Evolutionary conservation across 1,140 invertebrate species (phyloP), one percentile per base, ranked within the genome.

Genomic region (Zaprionus tsacasi): DNA sequence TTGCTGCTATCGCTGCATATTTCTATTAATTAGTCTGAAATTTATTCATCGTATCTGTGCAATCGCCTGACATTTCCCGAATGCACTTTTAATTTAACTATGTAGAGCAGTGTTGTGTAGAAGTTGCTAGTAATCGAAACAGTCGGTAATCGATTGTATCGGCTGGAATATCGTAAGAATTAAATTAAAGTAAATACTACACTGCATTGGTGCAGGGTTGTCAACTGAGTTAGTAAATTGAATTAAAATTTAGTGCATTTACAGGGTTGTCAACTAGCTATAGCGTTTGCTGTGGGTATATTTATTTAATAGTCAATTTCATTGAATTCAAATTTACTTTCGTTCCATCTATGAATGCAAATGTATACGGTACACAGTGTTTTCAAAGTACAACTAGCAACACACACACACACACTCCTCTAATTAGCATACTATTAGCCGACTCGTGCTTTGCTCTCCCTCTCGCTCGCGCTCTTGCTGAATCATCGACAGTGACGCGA

Each of bases 351-450:
- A 17, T 50, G 17, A 50, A 50, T 50, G 17, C 45, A 50, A 50
- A 50, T 50, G 17, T 50, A 6, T 25, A 21, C 17, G 45, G 17
- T 25, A 50, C 45, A 50, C 17, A 50, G 1, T 54, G 33, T 12
- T 64, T 52, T 10, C 3, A 1, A 15, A 35, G 17, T 13, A 27
- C 25, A 30, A 17, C 13, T 1, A 40, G 5, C 13, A n/a, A 45
- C 40, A 15, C 6, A 15, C n/a, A 43, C n/a, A 40, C n/a, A 43
- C n/a, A 25, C 30, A 38, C 2, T 40, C 33, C 17, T n/a, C 25
- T 17, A 66, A 40, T 66, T 40, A 66, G 52, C 36, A 56, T 17
- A 11, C 25, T n/a, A 45, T 43, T 45, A 59, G 13, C 36, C 21
- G 36, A 21, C 57, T 38, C 36, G 57, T 57, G 55, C 33, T 58